Percentiles rank a stretch among this genome's conserved stretches.
Conservation (phyloP, 2,888 invertebrate genomes). For the Bimastos eiseni region DNA sequence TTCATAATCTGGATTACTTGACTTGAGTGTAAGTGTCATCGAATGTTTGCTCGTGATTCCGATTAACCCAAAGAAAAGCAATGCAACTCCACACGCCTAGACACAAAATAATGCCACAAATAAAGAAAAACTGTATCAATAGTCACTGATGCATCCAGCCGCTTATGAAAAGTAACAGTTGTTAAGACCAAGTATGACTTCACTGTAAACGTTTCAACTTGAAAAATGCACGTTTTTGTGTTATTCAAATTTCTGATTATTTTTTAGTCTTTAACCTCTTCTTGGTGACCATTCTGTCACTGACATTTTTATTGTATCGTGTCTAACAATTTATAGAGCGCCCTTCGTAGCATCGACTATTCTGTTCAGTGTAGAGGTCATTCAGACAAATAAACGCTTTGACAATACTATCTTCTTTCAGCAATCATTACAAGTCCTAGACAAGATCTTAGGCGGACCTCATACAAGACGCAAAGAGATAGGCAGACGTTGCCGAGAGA, state of each 20-base stretch:
- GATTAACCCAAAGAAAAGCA: neutral
- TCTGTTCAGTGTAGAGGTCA: too few relatives aligned
- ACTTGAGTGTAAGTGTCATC: neutral
- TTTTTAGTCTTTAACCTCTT: neutral
- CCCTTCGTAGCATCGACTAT: too few relatives aligned
- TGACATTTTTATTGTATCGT: too few relatives aligned
- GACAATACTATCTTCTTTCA: too few relatives aligned
- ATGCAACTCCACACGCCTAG: neutral
- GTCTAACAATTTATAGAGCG: too few relatives aligned
- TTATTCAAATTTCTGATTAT: neutral
- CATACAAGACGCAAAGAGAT: too few relatives aligned
- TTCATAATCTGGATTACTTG: neutral
- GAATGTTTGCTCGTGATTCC: neutral
- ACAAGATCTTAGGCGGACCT: too few relatives aligned
- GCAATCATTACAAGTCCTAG: too few relatives aligned
- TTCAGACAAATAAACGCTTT: too few relatives aligned
- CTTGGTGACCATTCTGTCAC: neutral
- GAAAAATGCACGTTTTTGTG: neutral
- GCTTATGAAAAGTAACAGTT: neutral
- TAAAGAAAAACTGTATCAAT: neutral
- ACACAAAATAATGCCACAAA: neutral
- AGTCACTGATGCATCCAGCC: neutral
- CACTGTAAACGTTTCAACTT: neutral
- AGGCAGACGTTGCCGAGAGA: too few relatives aligned
- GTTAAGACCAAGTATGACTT: neutral